Base-by-base conservation (phyloP, 2,113 vertebrate genomes). In the Chloebia gouldiae region DNA sequence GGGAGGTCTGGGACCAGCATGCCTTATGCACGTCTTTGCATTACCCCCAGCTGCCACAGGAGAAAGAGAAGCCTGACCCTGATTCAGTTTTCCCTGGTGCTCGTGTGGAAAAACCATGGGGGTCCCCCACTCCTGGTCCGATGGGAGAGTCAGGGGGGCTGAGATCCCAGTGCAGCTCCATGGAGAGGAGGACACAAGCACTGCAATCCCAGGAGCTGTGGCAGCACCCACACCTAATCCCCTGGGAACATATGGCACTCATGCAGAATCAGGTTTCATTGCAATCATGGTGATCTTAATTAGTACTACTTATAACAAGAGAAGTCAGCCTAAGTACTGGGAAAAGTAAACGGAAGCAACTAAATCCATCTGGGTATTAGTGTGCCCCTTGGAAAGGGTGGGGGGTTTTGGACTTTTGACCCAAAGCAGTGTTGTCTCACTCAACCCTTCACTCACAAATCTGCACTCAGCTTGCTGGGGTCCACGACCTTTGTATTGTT, bases 151-250 rank as follows among this genome's bases (percentile, higher is more conserved):
- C 4, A 7, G 6, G 24, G 17, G 30, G 18, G 9, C 47, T 88
- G 76, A 64, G 64, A 64, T 60, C 19, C 35, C 64, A 22, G 39
- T 7, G 44, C 54, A 70, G 78, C 64, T 89, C 59, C 0, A 0
- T 0, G n/a, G 45, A 17, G 61, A 64, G 40, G 70, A 56, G 79
- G 54, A 56, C 71, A 39, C 0, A 0, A 0, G n/a, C 0, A 0
- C 54, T 81, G 83, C 0, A 0, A 30, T 44, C 54, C 19, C 47
- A n/a, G 72, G 61, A 70, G 70, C 93, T 24, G 59, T 53, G 85
- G 53, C 53, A 83, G 71, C 31, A 57, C 25, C 31, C 2, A 2
- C 35, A 65, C 79, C 71, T 90, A 82, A 93, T 95, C 90, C 92
- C 39, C 63, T 24, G 45, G 70, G 79, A 94, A 35, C 79, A 90